Percentiles rank a stretch among this genome's conserved stretches.
These are phyloP conservation scores for Melanargia galathea DNA, from an alignment of 2,888 invertebrate species.

Conservation along the genomic window DNA sequence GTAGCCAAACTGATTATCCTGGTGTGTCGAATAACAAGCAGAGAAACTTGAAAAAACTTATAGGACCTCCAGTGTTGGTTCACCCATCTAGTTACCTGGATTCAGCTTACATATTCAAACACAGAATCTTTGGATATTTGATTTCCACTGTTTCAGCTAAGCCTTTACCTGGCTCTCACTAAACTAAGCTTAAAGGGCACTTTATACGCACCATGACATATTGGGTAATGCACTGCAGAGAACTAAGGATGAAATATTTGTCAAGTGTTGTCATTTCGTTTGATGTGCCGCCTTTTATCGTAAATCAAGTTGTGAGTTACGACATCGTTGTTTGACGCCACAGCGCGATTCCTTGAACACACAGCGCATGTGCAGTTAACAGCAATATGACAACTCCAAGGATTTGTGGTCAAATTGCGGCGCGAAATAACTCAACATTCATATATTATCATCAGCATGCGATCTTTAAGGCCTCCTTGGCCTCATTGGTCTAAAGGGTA, in stretches of 20 bases:
- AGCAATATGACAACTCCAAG: neutral
- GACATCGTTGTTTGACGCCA: constrained; percentile 7
- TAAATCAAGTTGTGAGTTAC: constrained; percentile 10
- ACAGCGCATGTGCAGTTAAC: constrained; percentile 6
- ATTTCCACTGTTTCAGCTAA: neutral
- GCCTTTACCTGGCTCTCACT: neutral
- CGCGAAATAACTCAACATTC: neutral
- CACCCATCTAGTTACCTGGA: too few relatives aligned
- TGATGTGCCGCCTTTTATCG: constrained; percentile 8
- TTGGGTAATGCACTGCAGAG: neutral
- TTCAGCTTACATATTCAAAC: too few relatives aligned
- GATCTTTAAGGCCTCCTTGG: too few relatives aligned
- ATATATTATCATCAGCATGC: too few relatives aligned
- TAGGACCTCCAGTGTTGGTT: too few relatives aligned
- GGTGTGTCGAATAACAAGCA: too few relatives aligned
- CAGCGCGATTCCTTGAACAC: constrained; percentile 12
- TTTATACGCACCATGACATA: neutral
- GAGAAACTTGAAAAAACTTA: too few relatives aligned
- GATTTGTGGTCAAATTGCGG: constrained; percentile 10
- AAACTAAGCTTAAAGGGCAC: neutral
- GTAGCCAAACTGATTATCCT: too few relatives aligned
- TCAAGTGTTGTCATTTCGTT: constrained; percentile 9
- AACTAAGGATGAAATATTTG: constrained; percentile 10
- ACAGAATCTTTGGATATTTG: too few relatives aligned
- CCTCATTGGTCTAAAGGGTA: too few relatives aligned